Conservation (phyloP, 2,888 invertebrate species). For the Busseola fusca region DNA sequence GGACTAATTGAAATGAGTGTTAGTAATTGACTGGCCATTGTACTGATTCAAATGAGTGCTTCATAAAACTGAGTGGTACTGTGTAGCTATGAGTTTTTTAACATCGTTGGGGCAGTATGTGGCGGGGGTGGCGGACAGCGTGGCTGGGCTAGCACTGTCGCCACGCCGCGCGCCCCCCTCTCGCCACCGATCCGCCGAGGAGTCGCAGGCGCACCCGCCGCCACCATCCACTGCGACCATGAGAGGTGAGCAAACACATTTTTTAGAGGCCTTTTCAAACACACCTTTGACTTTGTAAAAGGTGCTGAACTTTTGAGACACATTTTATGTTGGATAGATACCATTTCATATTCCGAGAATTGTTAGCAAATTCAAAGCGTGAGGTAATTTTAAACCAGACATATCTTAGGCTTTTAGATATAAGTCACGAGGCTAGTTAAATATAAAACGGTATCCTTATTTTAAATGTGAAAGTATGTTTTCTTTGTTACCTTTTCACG, state of each 20-base stretch:
- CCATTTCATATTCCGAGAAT: constrained; percentile 19
- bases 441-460: neutral
- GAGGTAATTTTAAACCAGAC: neutral
- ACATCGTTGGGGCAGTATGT: constrained; percentile 95
- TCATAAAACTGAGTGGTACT: constrained; percentile 60
- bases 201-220: constrained; percentile 79
- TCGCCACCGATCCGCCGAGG: constrained; percentile 90
- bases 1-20: constrained; percentile 34
- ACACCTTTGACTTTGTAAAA: constrained; percentile 7
- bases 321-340: neutral
- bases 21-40: constrained; percentile 33
- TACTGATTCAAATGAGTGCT: constrained; percentile 62
- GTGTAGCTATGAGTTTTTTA: constrained; percentile 93
- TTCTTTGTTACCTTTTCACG: no score
- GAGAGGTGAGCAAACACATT: constrained; percentile 70
- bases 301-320: neutral
- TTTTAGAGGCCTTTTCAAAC: neutral
- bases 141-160: constrained; percentile 93
- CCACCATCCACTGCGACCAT: constrained; percentile 81
- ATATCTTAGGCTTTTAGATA: no score
- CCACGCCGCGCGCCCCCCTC: constrained; percentile 92
- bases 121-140: constrained; percentile 95
- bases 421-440: neutral
- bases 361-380: constrained; percentile 10
- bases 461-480: no score